phyloP scores from a whole-genome alignment of 2,888 invertebrate species.

The Caenorhabditis sinica region DNA sequence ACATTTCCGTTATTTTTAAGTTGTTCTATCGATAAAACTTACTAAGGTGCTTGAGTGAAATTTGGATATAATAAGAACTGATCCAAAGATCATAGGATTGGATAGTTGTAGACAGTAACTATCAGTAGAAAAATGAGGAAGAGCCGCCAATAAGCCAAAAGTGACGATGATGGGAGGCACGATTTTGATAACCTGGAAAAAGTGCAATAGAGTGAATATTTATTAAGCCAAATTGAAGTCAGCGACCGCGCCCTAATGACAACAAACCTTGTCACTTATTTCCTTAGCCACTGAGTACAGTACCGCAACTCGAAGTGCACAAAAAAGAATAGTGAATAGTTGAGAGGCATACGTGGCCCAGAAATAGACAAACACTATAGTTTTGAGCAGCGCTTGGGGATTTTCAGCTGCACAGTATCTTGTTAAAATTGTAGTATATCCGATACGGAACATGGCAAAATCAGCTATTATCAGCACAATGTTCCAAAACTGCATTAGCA shows the following conservation, averaged over 20 bases:
- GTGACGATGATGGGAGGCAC: neutral
- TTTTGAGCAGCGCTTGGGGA: slow-evolving; percentile 11
- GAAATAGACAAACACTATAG: slow-evolving; percentile 9
- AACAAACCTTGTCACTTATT: neutral
- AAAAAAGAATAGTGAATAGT: slow-evolving; percentile 26
- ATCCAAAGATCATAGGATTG: slow-evolving; percentile 27
- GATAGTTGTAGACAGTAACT: slow-evolving; percentile 23
- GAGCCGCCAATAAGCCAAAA: neutral
- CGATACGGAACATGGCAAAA: slow-evolving; percentile 25
- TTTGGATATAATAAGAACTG: neutral
- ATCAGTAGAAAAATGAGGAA: neutral
- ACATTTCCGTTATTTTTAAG: too few relatives aligned
- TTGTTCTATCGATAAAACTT: too few relatives aligned
- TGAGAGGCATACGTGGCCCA: neutral
- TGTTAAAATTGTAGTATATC: slow-evolving; percentile 15
- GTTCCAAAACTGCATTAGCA: slow-evolving; percentile 44
- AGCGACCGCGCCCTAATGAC: neutral
- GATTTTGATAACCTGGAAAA: neutral
- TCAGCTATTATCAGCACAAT: slow-evolving; percentile 17
- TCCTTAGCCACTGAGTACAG: neutral
- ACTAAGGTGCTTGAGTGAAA: too few relatives aligned
- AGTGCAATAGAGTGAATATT: too few relatives aligned
- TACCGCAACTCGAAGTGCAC: slow-evolving; percentile 31
- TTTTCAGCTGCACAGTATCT: slow-evolving; percentile 26
- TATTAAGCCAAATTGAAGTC: neutral